Conservation (phyloP, 2,888 invertebrate species). For the Phragmatobia fuliginosa region DNA sequence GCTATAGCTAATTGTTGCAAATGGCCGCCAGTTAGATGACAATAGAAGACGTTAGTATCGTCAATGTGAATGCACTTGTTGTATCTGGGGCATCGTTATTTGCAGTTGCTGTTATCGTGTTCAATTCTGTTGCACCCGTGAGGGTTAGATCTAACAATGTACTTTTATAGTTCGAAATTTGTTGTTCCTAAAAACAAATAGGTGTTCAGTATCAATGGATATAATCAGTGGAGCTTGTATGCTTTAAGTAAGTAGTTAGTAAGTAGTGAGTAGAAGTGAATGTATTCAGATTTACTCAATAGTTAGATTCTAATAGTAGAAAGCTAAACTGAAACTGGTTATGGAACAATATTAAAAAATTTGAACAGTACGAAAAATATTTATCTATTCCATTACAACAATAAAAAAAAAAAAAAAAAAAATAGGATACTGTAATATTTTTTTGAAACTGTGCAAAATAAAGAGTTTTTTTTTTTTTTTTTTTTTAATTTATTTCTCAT, state of each 20-base stretch:
- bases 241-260: neutral
- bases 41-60: constrained; percentile 65
- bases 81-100: constrained; percentile 62
- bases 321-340: neutral
- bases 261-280: neutral
- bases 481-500: too few species aligned
- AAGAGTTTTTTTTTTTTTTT: too few species aligned
- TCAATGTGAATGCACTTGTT: constrained; percentile 52
- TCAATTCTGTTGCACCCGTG: constrained; percentile 42
- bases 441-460: too few species aligned
- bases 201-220: neutral
- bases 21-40: constrained; percentile 71
- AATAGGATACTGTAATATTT: too few species aligned
- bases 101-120: constrained; percentile 46
- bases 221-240: neutral
- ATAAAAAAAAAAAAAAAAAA: too few species aligned
- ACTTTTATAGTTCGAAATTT: neutral
- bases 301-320: neutral
- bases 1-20: constrained; percentile 80
- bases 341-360: neutral
- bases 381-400: too few species aligned
- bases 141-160: constrained; percentile 2
- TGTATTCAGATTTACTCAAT: neutral
- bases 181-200: neutral
- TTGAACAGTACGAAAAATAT: neutral